Evolutionary conservation across 2,113 vertebrate species (phyloP).

Genomic region (Dromaius novaehollandiae): DNA sequence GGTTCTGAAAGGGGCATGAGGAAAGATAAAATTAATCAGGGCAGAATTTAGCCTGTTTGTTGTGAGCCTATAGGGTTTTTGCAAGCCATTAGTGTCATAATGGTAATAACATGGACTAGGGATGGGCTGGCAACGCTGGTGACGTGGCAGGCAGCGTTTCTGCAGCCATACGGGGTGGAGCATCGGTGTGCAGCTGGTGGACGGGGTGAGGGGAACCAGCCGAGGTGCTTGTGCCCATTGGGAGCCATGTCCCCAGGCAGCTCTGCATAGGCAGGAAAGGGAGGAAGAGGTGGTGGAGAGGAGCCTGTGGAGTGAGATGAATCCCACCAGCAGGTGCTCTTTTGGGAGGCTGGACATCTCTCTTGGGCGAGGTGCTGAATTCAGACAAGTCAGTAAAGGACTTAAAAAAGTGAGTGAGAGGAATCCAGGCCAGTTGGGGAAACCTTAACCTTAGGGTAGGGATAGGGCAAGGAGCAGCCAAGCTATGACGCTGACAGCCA

Average conservation of each 20-base stretch:
- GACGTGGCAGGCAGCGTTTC: neutral
- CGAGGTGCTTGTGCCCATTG: neutral
- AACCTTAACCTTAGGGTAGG: too few species aligned
- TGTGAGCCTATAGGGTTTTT: neutral
- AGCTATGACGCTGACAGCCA: too few species aligned
- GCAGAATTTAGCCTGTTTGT: neutral
- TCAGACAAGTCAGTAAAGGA: neutral
- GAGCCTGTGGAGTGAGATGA: neutral
- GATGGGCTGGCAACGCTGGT: neutral
- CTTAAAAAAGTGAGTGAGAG: neutral
- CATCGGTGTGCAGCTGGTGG: too few species aligned
- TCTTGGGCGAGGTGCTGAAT: neutral
- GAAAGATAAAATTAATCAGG: neutral
- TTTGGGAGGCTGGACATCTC: neutral
- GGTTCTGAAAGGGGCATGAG: rapidly evolving
- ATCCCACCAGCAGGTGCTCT: neutral
- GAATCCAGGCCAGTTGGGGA: neutral
- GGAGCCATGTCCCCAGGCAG: neutral
- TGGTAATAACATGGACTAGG: neutral
- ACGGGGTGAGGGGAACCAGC: too few species aligned
- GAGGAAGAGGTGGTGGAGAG: neutral
- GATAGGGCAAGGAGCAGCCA: too few species aligned
- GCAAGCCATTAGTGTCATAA: neutral
- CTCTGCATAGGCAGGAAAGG: rapidly evolving
- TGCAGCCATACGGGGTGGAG: too few species aligned